A percentile compares a stretch with the other conserved stretches of the same genome.
Evolutionary conservation across 1,140 invertebrate genomes (phyloP).

Genomic region (Aphidius ervi): DNA sequence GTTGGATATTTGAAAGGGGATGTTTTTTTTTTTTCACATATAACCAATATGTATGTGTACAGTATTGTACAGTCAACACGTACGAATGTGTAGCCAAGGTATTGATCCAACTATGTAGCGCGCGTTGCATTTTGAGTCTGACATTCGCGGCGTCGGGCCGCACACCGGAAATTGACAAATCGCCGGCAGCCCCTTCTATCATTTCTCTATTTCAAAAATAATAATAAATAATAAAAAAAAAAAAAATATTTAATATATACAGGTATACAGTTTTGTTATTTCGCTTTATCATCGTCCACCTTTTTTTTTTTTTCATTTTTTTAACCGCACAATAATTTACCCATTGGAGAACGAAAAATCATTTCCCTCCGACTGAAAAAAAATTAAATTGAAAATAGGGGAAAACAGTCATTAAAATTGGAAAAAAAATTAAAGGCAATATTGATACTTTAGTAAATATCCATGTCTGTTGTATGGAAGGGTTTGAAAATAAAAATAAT

Average conservation of each 20-base stretch:
- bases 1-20: background rate
- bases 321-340: conserved; percentile 13
- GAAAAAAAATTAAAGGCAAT: conserved; percentile 12
- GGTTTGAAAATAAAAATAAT: too few relatives aligned
- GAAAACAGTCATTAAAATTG: background rate
- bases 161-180: conserved; percentile 29
- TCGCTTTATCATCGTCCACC: background rate
- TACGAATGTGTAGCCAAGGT: background rate
- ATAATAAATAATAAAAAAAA: too few relatives aligned
- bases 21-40: background rate
- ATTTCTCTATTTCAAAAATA: background rate
- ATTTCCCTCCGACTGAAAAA: background rate
- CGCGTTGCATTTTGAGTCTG: conserved; percentile 17
- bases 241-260: too few relatives aligned
- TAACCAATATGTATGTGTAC: too few relatives aligned
- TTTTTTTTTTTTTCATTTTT: conserved; percentile 11
- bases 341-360: conserved; percentile 24
- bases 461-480: too few relatives aligned
- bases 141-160: conserved; percentile 18
- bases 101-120: conserved; percentile 15
- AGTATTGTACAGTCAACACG: too few relatives aligned
- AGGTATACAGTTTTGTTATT: too few relatives aligned
- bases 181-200: conserved; percentile 18
- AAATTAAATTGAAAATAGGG: conserved; percentile 1
- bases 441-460: too few relatives aligned